A percentile compares a stretch with the other conserved stretches of the same genome.
These are phyloP conservation scores for Anolis sagrei DNA, from an alignment of 2,113 vertebrate genomes.

Conservation along the genomic window DNA sequence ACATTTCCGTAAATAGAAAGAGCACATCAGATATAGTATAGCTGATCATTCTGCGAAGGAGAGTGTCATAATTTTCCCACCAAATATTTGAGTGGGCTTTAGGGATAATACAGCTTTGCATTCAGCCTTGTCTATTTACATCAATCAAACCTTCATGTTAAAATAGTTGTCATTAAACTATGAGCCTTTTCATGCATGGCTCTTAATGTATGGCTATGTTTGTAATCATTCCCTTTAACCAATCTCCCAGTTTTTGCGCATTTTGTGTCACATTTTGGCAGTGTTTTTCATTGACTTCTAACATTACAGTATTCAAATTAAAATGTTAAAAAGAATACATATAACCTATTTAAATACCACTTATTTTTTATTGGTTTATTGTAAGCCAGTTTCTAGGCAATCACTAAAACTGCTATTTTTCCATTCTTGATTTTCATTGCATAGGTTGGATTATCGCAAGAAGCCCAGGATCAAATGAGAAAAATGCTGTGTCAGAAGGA, in stretches of 20 bases:
- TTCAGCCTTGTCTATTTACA: conserved; percentile 22
- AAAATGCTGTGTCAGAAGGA: conserved; percentile 99
- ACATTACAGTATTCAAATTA: conserved; percentile 61
- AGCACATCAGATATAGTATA: not conserved
- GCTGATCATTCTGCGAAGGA: not conserved
- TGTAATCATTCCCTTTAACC: conserved; percentile 55
- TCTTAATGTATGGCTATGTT: conserved; percentile 61
- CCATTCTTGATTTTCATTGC: conserved; percentile 67
- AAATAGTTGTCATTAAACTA: conserved; percentile 12
- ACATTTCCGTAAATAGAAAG: conserved; percentile 1
- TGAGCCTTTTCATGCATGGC: conserved; percentile 62
- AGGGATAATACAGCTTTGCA: conserved; percentile 26
- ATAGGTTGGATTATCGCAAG: conserved; percentile 94
- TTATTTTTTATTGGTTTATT: conserved; percentile 58
- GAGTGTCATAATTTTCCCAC: not conserved
- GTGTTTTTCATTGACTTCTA: conserved; percentile 63
- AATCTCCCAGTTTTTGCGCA: conserved; percentile 25
- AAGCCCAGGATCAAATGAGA: conserved; percentile 98
- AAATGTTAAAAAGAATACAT: conserved; percentile 4
- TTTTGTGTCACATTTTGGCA: conserved; percentile 61
- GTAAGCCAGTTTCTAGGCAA: conserved; percentile 52
- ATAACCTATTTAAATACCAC: conserved; percentile 45
- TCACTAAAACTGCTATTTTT: conserved; percentile 48
- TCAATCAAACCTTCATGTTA: not conserved
- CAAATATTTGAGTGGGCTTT: not conserved